Percentiles rank a stretch among this genome's conserved stretches.
These are phyloP conservation scores for Heliothis peltigera DNA, from an alignment of 2,888 invertebrate genomes.

Conservation along the genomic window DNA sequence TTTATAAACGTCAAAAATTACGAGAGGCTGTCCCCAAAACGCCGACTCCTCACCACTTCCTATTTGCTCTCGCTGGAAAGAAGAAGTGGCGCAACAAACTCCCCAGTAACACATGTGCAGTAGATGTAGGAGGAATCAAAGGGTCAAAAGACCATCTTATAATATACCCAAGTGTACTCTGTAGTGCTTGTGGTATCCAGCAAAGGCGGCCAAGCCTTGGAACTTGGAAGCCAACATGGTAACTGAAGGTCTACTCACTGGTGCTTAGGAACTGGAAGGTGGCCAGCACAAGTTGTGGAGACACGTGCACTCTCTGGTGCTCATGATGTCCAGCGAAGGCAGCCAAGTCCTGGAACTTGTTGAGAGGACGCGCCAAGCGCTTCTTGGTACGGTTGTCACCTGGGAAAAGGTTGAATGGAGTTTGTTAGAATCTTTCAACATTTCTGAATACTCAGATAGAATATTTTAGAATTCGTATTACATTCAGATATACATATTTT, in stretches of 20 bases:
- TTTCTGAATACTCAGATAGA: no score
- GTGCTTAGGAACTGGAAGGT: constrained; percentile 98
- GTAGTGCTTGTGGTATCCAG: constrained; percentile 94
- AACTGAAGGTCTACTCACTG: constrained; percentile 90
- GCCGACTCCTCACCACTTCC: no score
- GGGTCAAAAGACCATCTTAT: no score
- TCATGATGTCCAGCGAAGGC: constrained; percentile 96
- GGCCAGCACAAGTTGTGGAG: constrained; percentile 97
- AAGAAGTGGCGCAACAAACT: no score
- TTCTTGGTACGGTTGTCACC: constrained; percentile 97
- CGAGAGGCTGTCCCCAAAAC: no score
- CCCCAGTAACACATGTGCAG: no score
- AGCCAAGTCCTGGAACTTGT: constrained; percentile 95
- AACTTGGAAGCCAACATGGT: constrained; percentile 82
- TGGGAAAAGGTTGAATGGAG: constrained; percentile 73
- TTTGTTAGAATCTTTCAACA: no score
- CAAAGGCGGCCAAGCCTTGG: constrained; percentile 96
- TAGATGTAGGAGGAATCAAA: no score
- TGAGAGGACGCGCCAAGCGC: constrained; percentile 92
- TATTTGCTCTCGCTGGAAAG: no score
- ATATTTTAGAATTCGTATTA: no score
- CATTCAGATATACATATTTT: no score
- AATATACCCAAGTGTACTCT: constrained; percentile 91
- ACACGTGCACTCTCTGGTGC: constrained; percentile 95
- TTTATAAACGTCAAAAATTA: no score